phyloP scores from a whole-genome alignment of 2,113 vertebrate genomes.

The Pelvicachromis taeniatus region DNA sequence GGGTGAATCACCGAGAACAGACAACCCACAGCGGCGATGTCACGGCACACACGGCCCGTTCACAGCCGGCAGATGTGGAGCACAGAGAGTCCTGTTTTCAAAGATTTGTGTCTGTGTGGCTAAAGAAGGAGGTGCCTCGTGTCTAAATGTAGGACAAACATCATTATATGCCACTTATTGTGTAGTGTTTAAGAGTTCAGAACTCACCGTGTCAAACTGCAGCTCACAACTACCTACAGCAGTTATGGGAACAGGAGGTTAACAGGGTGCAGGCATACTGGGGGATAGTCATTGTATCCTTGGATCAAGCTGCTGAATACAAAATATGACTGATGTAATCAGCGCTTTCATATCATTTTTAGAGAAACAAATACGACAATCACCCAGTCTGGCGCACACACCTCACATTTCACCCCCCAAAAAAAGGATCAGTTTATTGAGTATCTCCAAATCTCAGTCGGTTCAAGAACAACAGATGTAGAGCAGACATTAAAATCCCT shows the following conservation, averaged over 20 bases:
- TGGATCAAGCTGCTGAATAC: not conserved
- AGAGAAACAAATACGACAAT: not conserved
- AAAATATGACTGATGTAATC: not conserved
- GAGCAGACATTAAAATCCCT: conserved; percentile 2
- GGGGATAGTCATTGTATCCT: not conserved
- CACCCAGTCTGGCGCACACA: not conserved
- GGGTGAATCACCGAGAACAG: conserved; percentile 22
- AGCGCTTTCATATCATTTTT: not conserved
- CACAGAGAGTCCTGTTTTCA: not conserved
- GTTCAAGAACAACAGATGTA: conserved; percentile 36
- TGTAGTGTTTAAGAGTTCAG: not conserved
- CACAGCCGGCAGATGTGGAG: conserved; percentile 34
- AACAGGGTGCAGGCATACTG: not conserved
- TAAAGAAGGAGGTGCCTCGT: not conserved
- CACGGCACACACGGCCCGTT: conserved; percentile 11
- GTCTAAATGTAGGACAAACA: not conserved
- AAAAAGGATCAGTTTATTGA: not conserved
- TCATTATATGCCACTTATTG: not conserved
- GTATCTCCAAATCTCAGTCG: not conserved
- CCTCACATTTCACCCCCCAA: not conserved
- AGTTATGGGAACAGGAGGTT: not conserved
- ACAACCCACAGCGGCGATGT: conserved; percentile 18
- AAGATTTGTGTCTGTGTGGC: not conserved
- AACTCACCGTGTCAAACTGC: not conserved
- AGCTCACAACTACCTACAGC: not conserved